These are phyloP conservation scores for Bubo bubo DNA, from an alignment of 2,113 vertebrate genomes.

Conservation along the genomic window DNA sequence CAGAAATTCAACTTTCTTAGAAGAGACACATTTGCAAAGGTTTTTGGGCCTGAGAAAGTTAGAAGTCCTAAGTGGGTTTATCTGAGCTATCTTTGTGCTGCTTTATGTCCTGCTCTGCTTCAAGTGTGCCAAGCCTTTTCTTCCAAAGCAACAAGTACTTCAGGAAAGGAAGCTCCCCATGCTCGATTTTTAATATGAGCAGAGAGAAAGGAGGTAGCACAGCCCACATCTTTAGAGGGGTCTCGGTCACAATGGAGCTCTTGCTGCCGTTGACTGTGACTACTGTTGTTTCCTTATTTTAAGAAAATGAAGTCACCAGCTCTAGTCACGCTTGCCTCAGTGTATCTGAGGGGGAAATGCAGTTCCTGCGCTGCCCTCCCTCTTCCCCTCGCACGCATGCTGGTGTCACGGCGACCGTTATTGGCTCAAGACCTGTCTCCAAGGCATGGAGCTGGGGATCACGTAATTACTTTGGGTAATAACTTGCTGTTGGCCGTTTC, in stretches of 20 bases:
- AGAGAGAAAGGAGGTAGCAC: not conserved
- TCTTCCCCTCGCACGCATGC: not conserved
- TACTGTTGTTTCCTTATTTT: not conserved
- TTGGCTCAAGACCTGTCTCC: not conserved
- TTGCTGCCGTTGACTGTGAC: accelerated
- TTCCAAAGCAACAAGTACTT: not conserved
- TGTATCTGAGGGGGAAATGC: not conserved
- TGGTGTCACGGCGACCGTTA: not conserved
- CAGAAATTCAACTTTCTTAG: not conserved
- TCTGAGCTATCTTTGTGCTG: not conserved
- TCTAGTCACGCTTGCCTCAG: not conserved
- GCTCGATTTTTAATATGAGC: not conserved
- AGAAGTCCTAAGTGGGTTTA: not conserved
- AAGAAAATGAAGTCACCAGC: not conserved
- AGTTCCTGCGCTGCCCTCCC: not conserved
- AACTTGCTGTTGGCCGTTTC: constrained; percentile 1
- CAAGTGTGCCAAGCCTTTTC: accelerated
- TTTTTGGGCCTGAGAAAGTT: not conserved
- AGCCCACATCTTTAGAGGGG: not conserved
- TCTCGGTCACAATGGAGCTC: accelerated
- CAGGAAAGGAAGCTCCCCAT: not conserved
- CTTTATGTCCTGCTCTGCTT: not conserved
- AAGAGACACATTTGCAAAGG: not conserved
- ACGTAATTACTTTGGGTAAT: not conserved
- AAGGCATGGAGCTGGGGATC: not conserved